phyloP scores from a whole-genome alignment of 2,888 invertebrate species.

The Neoitamus cyanurus region DNA sequence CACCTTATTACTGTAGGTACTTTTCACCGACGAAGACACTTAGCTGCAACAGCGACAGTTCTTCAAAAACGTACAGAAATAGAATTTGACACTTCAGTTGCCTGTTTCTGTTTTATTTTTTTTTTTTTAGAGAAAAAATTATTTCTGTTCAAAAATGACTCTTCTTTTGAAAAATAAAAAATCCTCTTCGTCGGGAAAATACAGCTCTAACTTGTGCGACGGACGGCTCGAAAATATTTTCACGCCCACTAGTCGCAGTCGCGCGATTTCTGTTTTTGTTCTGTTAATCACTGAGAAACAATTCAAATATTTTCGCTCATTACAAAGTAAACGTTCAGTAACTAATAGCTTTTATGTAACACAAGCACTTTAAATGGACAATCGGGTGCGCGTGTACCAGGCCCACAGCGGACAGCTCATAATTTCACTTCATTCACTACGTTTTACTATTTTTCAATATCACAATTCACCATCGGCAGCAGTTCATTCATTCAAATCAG shows the following conservation, averaged over 20 bases:
- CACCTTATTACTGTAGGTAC: constrained; percentile 27
- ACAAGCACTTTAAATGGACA: background rate
- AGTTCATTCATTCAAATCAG: background rate
- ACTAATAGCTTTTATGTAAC: background rate
- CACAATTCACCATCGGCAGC: background rate
- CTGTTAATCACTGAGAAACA: background rate
- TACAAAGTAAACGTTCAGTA: background rate
- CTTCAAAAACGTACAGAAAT: constrained; percentile 17
- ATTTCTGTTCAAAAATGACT: background rate
- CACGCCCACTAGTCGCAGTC: background rate
- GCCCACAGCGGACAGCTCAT: background rate
- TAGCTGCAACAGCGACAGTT: constrained; percentile 1
- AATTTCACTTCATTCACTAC: background rate
- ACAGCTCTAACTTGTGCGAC: background rate
- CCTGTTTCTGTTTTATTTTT: background rate
- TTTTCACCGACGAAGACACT: constrained; percentile 8
- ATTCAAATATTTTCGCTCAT: background rate
- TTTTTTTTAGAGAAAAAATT: background rate
- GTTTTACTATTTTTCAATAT: background rate
- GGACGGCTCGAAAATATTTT: background rate
- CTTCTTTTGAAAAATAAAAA: background rate
- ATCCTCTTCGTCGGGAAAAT: background rate
- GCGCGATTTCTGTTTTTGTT: background rate
- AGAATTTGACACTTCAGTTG: constrained; percentile 23
- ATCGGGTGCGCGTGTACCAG: background rate